Conservation (phyloP, 1,140 invertebrate genomes). For the Panagrolaimus sp. region DNA sequence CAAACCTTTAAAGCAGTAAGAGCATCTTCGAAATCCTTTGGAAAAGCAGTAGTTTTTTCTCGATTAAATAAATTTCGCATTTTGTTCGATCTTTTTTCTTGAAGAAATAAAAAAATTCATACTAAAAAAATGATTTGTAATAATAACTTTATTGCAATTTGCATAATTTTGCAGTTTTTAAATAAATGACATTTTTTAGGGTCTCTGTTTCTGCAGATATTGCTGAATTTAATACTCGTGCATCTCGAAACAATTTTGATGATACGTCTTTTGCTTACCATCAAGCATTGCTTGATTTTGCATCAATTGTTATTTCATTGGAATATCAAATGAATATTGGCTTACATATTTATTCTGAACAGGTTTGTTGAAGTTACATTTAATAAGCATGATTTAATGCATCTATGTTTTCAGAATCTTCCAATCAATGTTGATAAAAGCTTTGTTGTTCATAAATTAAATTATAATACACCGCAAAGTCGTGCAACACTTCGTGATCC, state of each 20-base stretch:
- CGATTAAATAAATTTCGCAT: neutral
- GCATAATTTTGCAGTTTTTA: neutral
- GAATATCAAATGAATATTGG: constrained; percentile 67
- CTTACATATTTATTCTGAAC: constrained; percentile 38
- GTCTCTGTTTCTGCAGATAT: constrained; percentile 76
- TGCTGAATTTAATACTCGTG: constrained; percentile 72
- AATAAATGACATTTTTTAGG: constrained; percentile 24
- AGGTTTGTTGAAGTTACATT: constrained; percentile 13
- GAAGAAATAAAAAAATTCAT: too few relatives aligned
- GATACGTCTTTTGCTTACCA: constrained; percentile 66
- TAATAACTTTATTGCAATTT: constrained; percentile 15
- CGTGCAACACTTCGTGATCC: constrained; percentile 46
- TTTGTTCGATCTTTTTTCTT: too few relatives aligned
- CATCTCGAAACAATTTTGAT: constrained; percentile 32
- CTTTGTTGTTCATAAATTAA: constrained; percentile 47
- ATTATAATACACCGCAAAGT: constrained; percentile 55
- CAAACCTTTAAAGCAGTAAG: constrained; percentile 14
- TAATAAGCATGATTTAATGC: neutral
- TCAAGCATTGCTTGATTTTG: constrained; percentile 72
- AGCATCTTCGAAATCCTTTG: constrained; percentile 17
- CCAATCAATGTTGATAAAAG: constrained; percentile 35
- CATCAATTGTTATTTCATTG: constrained; percentile 72
- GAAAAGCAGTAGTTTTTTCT: constrained; percentile 14
- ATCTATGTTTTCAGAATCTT: constrained; percentile 25
- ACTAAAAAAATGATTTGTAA: too few relatives aligned